Conservation (phyloP, 53 echinoderm and acorn worm species). For the Hippasteria phrygiana region DNA sequence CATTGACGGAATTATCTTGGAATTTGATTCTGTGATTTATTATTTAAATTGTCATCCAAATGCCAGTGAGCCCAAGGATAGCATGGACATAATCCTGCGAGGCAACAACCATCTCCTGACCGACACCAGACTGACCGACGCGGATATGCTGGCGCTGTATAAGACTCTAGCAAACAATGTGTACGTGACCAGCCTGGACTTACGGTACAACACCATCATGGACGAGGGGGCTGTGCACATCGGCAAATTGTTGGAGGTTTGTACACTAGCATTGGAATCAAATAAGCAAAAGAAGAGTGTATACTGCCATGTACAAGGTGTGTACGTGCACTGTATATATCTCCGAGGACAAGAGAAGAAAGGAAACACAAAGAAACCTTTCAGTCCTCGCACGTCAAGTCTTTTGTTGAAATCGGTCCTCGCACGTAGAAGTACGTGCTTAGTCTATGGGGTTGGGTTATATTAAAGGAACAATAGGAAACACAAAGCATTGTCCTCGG, state of each 20-base stretch:
- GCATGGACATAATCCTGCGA: constrained; percentile 81
- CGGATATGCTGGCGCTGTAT: constrained; percentile 73
- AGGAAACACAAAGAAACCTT: too few species aligned
- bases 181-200: constrained; percentile 83
- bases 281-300: background rate
- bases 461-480: too few species aligned
- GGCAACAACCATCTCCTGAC: constrained; percentile 95
- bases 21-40: background rate
- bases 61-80: constrained; percentile 85
- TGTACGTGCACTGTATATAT: too few species aligned
- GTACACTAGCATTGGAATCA: background rate
- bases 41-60: background rate
- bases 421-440: too few species aligned
- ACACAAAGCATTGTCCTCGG: too few species aligned
- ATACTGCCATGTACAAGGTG: too few species aligned
- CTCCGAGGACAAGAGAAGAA: too few species aligned
- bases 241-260: constrained; percentile 82
- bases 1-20: too few species aligned
- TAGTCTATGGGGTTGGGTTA: too few species aligned
- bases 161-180: constrained; percentile 89
- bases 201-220: constrained; percentile 86
- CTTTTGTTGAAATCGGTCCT: too few species aligned
- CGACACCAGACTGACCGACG: constrained; percentile 82
- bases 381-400: too few species aligned
- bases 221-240: constrained; percentile 92